Evolutionary conservation across 2,888 invertebrate genomes (phyloP).

Genomic region (Gnatocerus cornutus): DNA sequence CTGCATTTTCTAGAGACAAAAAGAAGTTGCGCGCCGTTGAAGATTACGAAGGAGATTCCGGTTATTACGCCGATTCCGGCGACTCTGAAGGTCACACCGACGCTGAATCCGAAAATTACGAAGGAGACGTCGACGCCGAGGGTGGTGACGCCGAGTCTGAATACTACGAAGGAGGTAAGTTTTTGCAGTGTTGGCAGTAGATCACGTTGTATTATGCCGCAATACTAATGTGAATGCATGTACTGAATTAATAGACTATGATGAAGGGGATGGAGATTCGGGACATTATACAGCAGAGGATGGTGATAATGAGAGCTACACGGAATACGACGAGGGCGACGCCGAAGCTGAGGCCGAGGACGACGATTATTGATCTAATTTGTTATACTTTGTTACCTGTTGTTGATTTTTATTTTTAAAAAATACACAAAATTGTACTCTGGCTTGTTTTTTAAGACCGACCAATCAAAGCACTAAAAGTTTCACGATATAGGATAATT

Average conservation of each 20-base stretch:
- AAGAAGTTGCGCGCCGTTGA: constrained; percentile 51
- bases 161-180: constrained; percentile 43
- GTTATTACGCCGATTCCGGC: constrained; percentile 55
- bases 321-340: constrained; percentile 53
- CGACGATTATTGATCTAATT: constrained; percentile 54
- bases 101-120: constrained; percentile 51
- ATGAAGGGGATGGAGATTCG: constrained; percentile 57
- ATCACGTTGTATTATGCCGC: constrained; percentile 21
- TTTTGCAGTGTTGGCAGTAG: constrained; percentile 18
- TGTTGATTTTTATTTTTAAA: constrained; percentile 43
- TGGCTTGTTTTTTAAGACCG: neutral
- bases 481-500: too few relatives aligned
- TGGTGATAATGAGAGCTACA: constrained; percentile 47
- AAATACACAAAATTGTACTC: constrained; percentile 34
- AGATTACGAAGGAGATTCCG: constrained; percentile 53
- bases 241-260: constrained; percentile 44
- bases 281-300: constrained; percentile 56
- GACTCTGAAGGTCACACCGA: constrained; percentile 55
- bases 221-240: constrained; percentile 40
- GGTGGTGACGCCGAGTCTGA: constrained; percentile 44
- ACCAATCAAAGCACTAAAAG: too few relatives aligned
- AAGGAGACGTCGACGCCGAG: constrained; percentile 48
- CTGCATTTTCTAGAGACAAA: constrained; percentile 47
- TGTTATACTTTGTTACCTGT: constrained; percentile 41
- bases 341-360: constrained; percentile 50